Evolutionary conservation across 2,113 vertebrate genomes (phyloP).

Genomic region (Pelodiscus sinensis): DNA sequence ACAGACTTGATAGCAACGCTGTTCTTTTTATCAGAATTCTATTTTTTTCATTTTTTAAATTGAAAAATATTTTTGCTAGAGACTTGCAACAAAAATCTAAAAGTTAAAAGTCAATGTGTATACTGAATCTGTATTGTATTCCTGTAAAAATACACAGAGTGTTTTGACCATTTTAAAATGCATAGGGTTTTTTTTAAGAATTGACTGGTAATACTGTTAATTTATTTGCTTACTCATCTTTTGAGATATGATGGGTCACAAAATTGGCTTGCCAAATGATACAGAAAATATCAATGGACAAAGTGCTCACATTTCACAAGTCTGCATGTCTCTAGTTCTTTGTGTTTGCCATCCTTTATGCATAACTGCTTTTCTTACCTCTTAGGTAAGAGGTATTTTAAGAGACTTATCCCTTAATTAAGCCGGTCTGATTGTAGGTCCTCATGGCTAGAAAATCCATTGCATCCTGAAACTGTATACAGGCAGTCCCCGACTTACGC

Average conservation of each 20-base stretch:
- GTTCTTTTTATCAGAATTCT: conserved; percentile 68
- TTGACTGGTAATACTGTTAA: conserved; percentile 38
- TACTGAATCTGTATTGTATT: conserved; percentile 52
- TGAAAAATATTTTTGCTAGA: conserved; percentile 13
- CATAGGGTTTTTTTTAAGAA: conserved; percentile 17
- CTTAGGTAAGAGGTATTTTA: neutral
- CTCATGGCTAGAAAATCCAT: neutral
- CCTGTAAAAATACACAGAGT: conserved; percentile 46
- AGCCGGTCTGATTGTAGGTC: neutral
- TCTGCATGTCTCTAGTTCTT: conserved; percentile 14
- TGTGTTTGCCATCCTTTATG: conserved; percentile 10
- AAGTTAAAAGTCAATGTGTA: conserved; percentile 56
- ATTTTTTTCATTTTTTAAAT: conserved; percentile 13
- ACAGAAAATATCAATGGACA: conserved; percentile 5
- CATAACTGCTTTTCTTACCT: neutral
- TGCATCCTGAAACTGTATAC: neutral
- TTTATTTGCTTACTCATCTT: conserved; percentile 54
- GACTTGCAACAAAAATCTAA: conserved; percentile 63
- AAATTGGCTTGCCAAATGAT: conserved; percentile 3
- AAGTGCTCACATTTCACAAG: conserved; percentile 1
- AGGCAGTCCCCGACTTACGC: no score
- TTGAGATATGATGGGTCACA: neutral
- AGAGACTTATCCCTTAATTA: neutral
- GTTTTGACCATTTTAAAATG: conserved; percentile 26
- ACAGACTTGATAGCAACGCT: conserved; percentile 53